phyloP scores from a whole-genome alignment of 2,888 invertebrate species.

The Trichopoda pennipes region DNA sequence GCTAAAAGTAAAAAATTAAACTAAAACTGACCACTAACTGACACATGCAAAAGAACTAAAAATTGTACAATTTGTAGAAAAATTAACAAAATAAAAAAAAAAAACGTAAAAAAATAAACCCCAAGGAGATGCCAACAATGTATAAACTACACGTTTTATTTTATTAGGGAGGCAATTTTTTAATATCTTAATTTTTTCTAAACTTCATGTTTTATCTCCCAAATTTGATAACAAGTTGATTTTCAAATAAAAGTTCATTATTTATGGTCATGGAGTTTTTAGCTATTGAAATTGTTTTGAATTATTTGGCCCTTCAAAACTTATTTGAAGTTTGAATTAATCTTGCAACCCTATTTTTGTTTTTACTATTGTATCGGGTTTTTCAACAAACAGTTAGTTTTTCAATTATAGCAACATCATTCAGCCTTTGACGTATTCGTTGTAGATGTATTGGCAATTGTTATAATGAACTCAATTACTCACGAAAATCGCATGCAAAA shows the following conservation, averaged over 20 bases:
- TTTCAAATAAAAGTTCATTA: background rate
- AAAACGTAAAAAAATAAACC: no score
- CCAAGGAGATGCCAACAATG: no score
- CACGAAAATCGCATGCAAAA: no score
- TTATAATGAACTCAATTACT: no score
- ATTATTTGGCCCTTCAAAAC: background rate
- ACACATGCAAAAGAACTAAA: conserved; percentile 11
- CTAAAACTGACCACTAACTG: conserved; percentile 41
- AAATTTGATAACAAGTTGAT: background rate
- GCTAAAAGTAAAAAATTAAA: conserved; percentile 28
- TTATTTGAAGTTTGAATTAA: background rate
- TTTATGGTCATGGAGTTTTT: background rate
- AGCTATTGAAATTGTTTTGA: background rate
- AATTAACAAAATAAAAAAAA: background rate
- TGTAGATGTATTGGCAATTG: no score
- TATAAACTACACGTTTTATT: background rate
- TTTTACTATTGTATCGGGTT: no score
- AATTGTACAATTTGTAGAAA: background rate
- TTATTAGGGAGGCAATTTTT: conserved; percentile 22
- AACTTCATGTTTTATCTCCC: no score
- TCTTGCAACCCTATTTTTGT: background rate
- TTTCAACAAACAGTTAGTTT: no score
- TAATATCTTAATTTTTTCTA: background rate
- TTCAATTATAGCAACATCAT: no score
- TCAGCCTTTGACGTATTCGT: no score